phyloP scores from a whole-genome alignment of 2,797 vertebrate genomes.

The Smutsia gigantea region DNA sequence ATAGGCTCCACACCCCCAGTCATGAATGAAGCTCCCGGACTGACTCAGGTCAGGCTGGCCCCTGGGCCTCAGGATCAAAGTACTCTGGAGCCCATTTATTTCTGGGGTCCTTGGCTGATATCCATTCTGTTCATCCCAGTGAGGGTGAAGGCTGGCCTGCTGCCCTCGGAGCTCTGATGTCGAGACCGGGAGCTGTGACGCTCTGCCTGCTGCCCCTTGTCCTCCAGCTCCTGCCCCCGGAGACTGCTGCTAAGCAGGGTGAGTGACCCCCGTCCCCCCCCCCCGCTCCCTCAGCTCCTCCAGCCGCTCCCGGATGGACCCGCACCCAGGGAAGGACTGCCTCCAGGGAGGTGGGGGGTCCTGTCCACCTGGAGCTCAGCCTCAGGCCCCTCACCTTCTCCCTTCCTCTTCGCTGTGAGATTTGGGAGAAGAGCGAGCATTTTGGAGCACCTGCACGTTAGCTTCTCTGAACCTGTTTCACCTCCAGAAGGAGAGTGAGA shows the following conservation, averaged over 20 bases:
- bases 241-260: not conserved
- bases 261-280: not conserved
- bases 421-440: not conserved
- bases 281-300: rapidly evolving
- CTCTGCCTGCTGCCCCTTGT: constrained; percentile 40
- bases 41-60: not conserved
- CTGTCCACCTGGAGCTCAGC: not conserved
- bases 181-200: rapidly evolving
- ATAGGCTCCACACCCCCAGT: not conserved
- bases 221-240: not conserved
- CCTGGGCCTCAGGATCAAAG: constrained; percentile 60
- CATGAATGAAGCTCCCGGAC: not conserved
- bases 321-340: not conserved
- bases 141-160: rapidly evolving
- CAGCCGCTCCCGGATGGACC: not conserved
- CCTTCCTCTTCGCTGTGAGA: not conserved
- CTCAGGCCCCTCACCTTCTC: rapidly evolving
- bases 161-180: not conserved
- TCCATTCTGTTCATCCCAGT: not conserved
- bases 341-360: rapidly evolving
- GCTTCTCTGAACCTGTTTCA: not conserved
- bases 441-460: not conserved
- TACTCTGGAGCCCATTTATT: constrained; percentile 56
- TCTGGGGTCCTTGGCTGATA: not conserved
- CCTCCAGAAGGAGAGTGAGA: not conserved